These are phyloP conservation scores for Bombylius discolor DNA, from an alignment of 2,888 invertebrate species.

Conservation along the genomic window DNA sequence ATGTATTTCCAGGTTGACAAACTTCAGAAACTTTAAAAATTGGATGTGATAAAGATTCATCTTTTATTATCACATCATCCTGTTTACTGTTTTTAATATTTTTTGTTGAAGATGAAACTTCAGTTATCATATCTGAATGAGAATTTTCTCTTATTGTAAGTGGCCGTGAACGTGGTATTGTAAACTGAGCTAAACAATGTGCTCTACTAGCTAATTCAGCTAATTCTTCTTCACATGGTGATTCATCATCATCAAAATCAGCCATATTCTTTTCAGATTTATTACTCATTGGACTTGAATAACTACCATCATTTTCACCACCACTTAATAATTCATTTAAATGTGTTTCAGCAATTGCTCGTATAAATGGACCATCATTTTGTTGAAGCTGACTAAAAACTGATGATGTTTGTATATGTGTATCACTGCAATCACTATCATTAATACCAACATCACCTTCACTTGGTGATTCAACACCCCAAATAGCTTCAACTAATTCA, in stretches of 20 bases:
- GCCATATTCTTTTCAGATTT: constrained; percentile 92
- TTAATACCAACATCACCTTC: constrained; percentile 39
- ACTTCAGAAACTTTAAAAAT: constrained; percentile 46
- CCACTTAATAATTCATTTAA: constrained; percentile 39
- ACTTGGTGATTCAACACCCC: constrained; percentile 47
- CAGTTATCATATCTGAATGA: constrained; percentile 1
- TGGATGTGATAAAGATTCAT: constrained; percentile 19
- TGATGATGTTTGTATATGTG: constrained; percentile 29
- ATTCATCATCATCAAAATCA: constrained; percentile 83
- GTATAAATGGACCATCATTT: constrained; percentile 40
- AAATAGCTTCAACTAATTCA: constrained; percentile 45
- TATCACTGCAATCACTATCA: constrained; percentile 33
- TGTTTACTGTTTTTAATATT: not conserved
- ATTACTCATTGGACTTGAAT: constrained; percentile 83
- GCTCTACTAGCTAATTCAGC: constrained; percentile 62
- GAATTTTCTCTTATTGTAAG: constrained; percentile 6
- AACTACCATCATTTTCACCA: constrained; percentile 71
- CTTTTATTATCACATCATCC: constrained; percentile 2
- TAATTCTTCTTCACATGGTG: constrained; percentile 74
- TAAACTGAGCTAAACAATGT: constrained; percentile 24
- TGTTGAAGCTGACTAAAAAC: constrained; percentile 38
- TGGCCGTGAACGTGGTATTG: constrained; percentile 9
- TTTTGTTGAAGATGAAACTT: constrained; percentile 23
- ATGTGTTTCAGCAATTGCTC: constrained; percentile 37
- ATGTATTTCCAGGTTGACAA: constrained; percentile 80